Evolutionary conservation across 2,797 vertebrate genomes (phyloP), one percentile per base, ranked within the genome.

Genomic region (Sebastes ruberrimus): DNA sequence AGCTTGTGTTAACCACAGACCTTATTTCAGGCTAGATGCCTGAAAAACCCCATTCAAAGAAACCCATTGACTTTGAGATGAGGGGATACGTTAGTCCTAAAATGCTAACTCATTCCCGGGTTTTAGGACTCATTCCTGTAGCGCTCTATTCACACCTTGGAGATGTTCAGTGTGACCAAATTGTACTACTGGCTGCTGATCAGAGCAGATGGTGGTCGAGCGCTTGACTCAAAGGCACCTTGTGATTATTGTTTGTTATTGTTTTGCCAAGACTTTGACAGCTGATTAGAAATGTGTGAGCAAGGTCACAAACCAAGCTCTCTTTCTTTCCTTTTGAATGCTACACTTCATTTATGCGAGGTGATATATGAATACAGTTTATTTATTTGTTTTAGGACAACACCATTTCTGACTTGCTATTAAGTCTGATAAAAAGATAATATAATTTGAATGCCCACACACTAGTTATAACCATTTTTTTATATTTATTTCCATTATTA

Each of bases 181-280:
- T 59, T 62, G 22, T 49, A 2, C 8, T 8, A 49, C 18, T 49
- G 7, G 16, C 46, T 20, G 28, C 46, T 25, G 56, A 63, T 60
- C 74, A 67, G 18, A 74, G 4, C 79, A 74, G 70, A 64, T 52
- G 67, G 66, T 56, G 52, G 22, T 52, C 7, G 6, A 38, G 5
- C 22, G 11, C 49, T 28, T 27, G 14, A 30, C 49, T 76, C 30
- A 76, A 59, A 61, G 72, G 28, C 38, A 35, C 42, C 23, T 76
- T 64, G 30, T 76, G 32, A 7, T 69, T 46, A 32, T 33, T 69
- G 25, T 68, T 59, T 23, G 55, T 60, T 28, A 20, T 49, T 30
- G 27, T 52, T 20, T 32, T 63, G 33, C 10, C 6, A 7, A 30
- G 42, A 71, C 27, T 30, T 38, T 74, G n/a, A 61, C 53, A 66